Conservation (phyloP, 2,113 vertebrate genomes). For the Actenoides hombroni region DNA sequence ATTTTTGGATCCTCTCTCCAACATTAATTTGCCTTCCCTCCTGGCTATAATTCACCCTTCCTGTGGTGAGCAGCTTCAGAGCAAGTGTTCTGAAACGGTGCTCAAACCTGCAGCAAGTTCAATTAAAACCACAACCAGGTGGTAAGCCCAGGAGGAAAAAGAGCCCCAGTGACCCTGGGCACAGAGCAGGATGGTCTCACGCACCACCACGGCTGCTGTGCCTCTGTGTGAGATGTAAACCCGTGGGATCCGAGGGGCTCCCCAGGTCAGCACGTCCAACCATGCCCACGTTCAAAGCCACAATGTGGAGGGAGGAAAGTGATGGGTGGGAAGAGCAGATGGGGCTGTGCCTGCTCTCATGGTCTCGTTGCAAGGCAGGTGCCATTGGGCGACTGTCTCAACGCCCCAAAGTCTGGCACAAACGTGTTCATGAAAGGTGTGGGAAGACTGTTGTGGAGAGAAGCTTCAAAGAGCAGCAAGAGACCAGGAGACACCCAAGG, state of each 20-base stretch:
- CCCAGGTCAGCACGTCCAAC: rapidly evolving
- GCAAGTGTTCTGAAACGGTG: rapidly evolving
- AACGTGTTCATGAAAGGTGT: rapidly evolving
- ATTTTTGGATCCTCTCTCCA: not conserved
- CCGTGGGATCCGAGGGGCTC: not conserved
- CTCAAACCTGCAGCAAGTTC: not conserved
- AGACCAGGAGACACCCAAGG: not conserved
- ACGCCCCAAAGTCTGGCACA: not conserved
- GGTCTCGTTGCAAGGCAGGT: not conserved
- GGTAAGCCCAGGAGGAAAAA: not conserved
- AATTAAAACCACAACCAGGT: rapidly evolving
- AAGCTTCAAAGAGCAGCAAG: not conserved
- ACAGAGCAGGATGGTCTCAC: rapidly evolving
- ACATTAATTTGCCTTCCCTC: not conserved
- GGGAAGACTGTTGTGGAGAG: not conserved
- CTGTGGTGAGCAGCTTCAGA: not conserved
- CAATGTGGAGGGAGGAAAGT: not conserved
- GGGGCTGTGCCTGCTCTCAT: not conserved
- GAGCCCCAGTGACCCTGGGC: not conserved
- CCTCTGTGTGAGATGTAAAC: rapidly evolving
- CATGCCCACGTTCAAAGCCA: rapidly evolving
- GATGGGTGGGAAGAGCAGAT: not conserved
- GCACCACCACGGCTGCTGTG: not conserved
- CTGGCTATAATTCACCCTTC: not conserved
- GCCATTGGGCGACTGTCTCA: rapidly evolving